Evolutionary conservation across 2,113 vertebrate species (phyloP), one percentile per base, ranked within the genome.

Genomic region (Xyrauchen texanus): DNA sequence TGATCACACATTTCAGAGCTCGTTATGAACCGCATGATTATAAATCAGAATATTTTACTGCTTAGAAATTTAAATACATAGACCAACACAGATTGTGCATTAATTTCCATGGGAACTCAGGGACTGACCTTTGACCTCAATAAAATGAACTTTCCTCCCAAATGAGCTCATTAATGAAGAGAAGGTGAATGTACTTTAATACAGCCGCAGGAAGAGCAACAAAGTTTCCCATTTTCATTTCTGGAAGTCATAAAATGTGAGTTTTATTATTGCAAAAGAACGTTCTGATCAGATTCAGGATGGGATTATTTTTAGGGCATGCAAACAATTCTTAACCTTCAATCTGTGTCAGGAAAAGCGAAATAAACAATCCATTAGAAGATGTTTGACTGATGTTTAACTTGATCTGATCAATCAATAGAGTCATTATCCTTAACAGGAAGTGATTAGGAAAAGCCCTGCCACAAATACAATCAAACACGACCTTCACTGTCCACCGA

Each of bases 21-120:
- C 70, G 68, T 87, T 85, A 83, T 80, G 68, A 85, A 84, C 73
- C 74, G 34, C 81, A 89, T 89, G 77, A 86, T 86, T 86, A 84
- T 86, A 89, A 88, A 89, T 90, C 80, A 82, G 84, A 78, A 64
- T 84, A 72, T 85, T 78, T 80, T 80, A 79, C 11, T 76, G 60
- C 44, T 57, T 76, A 83, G 82, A 76, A 66, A 51, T 66, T 53
- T 79, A 75, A 84, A 87, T 73, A 81, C 71, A 76, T 66, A 65
- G 68, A 73, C 15, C 68, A 42, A 81, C 69, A 53, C 64, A 58
- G 15, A 78, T 73, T 34, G 76, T 15, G 70, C 81, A 78, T 76
- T 84, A 57, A 63, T 88, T 87, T 84, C 85, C 72, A 77, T 75
- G 84, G 76, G 61, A 85, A 85, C 73, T 63, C 77, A 70, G 73